phyloP scores from a whole-genome alignment of 1,140 invertebrate species.

The Augochlora pura region DNA sequence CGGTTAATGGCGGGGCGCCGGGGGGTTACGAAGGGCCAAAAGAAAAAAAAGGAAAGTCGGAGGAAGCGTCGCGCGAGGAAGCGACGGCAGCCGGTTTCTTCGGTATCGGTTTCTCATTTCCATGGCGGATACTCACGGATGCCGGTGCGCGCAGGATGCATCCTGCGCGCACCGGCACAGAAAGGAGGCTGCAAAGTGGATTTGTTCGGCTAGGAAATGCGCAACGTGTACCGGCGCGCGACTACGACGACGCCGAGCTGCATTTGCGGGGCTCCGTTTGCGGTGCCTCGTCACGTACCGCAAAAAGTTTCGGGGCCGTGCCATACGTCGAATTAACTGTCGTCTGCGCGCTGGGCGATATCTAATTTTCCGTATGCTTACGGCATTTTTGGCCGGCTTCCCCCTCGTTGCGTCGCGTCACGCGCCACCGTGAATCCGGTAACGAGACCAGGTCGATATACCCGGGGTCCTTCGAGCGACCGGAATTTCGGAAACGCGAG shows the following conservation, averaged over 20 bases:
- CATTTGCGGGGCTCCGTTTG: slow-evolving; percentile 43
- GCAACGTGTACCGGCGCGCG: slow-evolving; percentile 36
- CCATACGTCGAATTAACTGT: slow-evolving; percentile 58
- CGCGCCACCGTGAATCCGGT: no score
- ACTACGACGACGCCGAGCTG: slow-evolving; percentile 9
- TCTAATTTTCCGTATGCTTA: slow-evolving; percentile 50
- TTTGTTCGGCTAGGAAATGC: slow-evolving; percentile 60
- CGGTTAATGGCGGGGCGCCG: slow-evolving; percentile 40
- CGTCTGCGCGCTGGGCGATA: slow-evolving; percentile 38
- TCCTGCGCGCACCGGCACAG: slow-evolving; percentile 38
- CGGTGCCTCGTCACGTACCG: slow-evolving; percentile 55
- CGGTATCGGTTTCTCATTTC: slow-evolving; percentile 36
- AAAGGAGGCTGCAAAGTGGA: slow-evolving; percentile 56
- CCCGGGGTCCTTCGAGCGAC: neutral
- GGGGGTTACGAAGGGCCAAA: neutral
- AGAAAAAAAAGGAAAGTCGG: no score
- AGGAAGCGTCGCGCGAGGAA: slow-evolving; percentile 16
- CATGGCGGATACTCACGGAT: slow-evolving; percentile 41
- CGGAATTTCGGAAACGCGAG: slow-evolving; percentile 4
- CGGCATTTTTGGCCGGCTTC: slow-evolving; percentile 19
- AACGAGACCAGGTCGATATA: no score
- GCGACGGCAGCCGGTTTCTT: slow-evolving; percentile 5
- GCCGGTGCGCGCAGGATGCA: slow-evolving; percentile 58
- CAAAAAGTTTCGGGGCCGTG: slow-evolving; percentile 53
- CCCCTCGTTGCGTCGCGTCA: no score